Evolutionary conservation across 1,140 invertebrate species (phyloP).

Genomic region (Wasmannia auropunctata): DNA sequence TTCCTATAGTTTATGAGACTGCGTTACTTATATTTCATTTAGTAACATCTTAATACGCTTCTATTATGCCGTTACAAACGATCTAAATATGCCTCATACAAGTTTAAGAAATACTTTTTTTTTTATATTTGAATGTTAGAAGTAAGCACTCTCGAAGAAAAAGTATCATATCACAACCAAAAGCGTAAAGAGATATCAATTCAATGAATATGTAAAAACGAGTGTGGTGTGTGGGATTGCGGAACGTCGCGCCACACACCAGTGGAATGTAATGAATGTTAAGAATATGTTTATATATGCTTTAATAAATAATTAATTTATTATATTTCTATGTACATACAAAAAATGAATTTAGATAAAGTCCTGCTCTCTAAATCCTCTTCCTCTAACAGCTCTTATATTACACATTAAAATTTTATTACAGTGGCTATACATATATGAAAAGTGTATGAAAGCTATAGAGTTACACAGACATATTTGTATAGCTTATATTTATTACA

Average conservation of each 20-base stretch:
- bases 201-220: slow-evolving; percentile 7
- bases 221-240: slow-evolving; percentile 9
- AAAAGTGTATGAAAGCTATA: slow-evolving; percentile 50
- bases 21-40: background rate
- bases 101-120: background rate
- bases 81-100: slow-evolving; percentile 18
- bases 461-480: slow-evolving; percentile 22
- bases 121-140: slow-evolving; percentile 11
- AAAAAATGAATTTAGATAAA: slow-evolving; percentile 51
- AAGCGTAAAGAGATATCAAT: background rate
- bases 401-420: slow-evolving; percentile 40
- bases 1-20: slow-evolving; percentile 29
- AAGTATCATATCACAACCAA: slow-evolving; percentile 31
- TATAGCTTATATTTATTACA: slow-evolving; percentile 42
- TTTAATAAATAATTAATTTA: slow-evolving; percentile 71
- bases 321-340: slow-evolving; percentile 67
- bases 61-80: background rate
- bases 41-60: slow-evolving; percentile 26
- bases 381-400: background rate
- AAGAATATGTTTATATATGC: slow-evolving; percentile 59
- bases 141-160: background rate
- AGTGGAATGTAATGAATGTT: slow-evolving; percentile 40
- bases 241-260: background rate
- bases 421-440: slow-evolving; percentile 47
- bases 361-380: slow-evolving; percentile 21